phyloP scores from a whole-genome alignment of 2,113 vertebrate species.

The Saiga tatarica region DNA sequence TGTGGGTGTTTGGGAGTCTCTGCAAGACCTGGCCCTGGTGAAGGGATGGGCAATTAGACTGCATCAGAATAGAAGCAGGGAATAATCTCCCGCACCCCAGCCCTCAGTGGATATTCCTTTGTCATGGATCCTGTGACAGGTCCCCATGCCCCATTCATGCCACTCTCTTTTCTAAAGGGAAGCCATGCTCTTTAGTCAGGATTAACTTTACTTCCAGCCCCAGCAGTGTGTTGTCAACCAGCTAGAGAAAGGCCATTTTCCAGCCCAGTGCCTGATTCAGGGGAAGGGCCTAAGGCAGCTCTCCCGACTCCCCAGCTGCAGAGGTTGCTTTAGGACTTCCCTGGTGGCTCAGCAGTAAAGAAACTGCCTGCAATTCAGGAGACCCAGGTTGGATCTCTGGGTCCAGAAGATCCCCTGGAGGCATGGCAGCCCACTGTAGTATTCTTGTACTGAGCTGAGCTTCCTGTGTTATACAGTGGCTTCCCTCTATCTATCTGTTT shows the following conservation, averaged over 20 bases:
- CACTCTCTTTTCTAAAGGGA: too few species aligned
- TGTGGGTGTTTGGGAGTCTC: background rate
- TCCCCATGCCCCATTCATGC: background rate
- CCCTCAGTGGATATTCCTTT: background rate
- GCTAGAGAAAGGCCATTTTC: background rate
- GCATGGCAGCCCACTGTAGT: background rate
- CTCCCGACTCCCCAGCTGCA: too few species aligned
- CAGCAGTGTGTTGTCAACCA: background rate
- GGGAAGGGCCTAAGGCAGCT: background rate
- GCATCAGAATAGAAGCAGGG: background rate
- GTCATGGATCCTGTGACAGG: background rate
- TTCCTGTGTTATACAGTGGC: background rate
- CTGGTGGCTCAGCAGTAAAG: background rate
- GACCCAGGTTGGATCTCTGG: background rate
- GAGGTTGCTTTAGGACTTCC: background rate
- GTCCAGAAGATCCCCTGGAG: background rate
- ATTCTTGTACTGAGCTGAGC: background rate
- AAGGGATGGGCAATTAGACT: background rate
- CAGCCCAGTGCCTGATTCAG: background rate
- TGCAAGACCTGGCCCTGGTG: background rate
- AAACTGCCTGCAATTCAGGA: background rate
- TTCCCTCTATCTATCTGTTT: background rate
- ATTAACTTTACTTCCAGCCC: background rate
- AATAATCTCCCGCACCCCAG: background rate
- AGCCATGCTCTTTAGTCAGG: background rate